Base-by-base conservation (phyloP, 1,140 invertebrate genomes). In the Rhagoletis pomonella region DNA sequence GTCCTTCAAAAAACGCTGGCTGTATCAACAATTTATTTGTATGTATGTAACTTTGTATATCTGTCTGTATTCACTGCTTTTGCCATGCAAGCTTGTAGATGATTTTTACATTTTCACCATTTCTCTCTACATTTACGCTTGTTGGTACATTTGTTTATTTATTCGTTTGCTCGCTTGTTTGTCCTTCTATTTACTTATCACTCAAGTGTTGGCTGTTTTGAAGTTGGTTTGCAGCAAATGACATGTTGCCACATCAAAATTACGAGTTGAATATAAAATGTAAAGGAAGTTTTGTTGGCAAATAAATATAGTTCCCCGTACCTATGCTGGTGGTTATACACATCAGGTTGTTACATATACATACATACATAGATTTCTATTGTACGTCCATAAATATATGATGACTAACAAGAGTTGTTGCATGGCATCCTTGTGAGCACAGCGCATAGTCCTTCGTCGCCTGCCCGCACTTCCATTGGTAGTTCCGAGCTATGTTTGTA, bases 171-270 rank as follows among this genome's bases (percentile, higher is more conserved):
- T 4, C 42, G 14, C 7, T 73, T 73, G 39, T 17, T 73, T 47
- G 44, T 42, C 14, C 42, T 9, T 42, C 39, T 73, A 73, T 73
- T 73, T 73, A 39, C 67, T 73, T 73, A 73, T 73, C 67, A 73
- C 67, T 47, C 67, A 73, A 73, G 67, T 73, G 67, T 73, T 73
- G 67, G 67, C 42, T 73, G 42, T 73, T 73, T 73, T 73, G 67
- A 73, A 44, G 42, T 44, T 44, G 67, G 67, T 73, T 73, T 47
- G 67, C 39, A 73, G 67, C 3, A 47, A 73, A 73, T 73, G 42
- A 17, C 67, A 73, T 73, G 42, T 44, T 73, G 67, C 44, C 67
- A 73, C 67, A 73, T 44, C 12, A 73, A 73, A 73, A 73, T 73
- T 73, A 73, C 67, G 42, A 73, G 42, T 39, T 73, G 67, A 9